phyloP scores from a whole-genome alignment of 2,797 vertebrate genomes.

The Halcyon chelicuti region DNA sequence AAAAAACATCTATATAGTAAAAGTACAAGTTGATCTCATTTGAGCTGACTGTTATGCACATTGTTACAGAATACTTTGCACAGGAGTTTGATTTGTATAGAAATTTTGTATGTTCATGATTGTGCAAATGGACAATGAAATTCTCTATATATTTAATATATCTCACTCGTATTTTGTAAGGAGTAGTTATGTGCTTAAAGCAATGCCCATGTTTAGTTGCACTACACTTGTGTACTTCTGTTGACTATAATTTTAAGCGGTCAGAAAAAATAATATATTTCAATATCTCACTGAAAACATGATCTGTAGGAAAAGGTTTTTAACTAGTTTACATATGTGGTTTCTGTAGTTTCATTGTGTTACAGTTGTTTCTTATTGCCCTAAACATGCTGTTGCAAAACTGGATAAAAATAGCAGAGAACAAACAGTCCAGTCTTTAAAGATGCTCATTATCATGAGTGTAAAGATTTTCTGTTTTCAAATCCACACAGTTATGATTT shows the following conservation, averaged over 20 bases:
- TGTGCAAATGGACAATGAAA: not conserved
- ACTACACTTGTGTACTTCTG: not conserved
- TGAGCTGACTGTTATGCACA: not conserved
- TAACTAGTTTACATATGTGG: not conserved
- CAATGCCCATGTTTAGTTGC: not conserved
- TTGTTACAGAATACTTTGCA: not conserved
- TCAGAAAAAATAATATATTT: not conserved
- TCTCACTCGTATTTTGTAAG: not conserved
- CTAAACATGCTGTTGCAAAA: not conserved
- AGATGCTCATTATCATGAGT: not conserved
- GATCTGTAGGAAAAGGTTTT: not conserved
- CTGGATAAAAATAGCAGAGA: not conserved
- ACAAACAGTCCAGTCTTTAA: not conserved
- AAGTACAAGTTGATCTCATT: not conserved
- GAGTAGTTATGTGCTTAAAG: not conserved
- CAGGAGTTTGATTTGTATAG: not conserved
- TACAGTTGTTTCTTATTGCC: not conserved
- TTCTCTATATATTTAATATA: not conserved
- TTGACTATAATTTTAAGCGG: not conserved
- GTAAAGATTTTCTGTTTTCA: not conserved
- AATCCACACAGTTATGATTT: not conserved
- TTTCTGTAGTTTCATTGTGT: not conserved
- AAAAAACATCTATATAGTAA: not conserved
- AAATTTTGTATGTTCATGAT: not conserved
- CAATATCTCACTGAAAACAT: not conserved